Percentiles rank a stretch among this genome's conserved stretches.
Conservation (phyloP, 2,797 vertebrate species). For the Astyanax mexicanus region DNA sequence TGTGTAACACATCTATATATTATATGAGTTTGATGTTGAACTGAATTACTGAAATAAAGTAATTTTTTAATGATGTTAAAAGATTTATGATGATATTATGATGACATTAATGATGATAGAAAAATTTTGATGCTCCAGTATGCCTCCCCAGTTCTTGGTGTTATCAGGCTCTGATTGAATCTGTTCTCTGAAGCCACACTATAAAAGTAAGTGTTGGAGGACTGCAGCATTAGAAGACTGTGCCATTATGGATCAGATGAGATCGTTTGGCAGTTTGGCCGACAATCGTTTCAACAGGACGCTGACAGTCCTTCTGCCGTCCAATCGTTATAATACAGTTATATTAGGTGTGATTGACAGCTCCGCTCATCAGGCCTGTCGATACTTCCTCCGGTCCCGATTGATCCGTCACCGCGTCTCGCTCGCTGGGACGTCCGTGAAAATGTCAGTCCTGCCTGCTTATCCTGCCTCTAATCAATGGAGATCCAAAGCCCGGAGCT, state of each 20-base stretch:
- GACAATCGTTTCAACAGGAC: constrained; percentile 61
- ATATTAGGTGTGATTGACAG: constrained; percentile 33
- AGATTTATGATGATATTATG: too few relatives aligned
- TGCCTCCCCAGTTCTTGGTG: too few relatives aligned
- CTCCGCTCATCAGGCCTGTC: constrained; percentile 36
- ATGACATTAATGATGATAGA: too few relatives aligned
- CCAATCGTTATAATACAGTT: constrained; percentile 19
- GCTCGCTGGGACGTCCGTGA: constrained; percentile 57
- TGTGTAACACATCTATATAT: too few relatives aligned
- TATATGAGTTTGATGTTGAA: too few relatives aligned
- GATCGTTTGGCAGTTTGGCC: constrained; percentile 39
- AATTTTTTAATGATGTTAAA: too few relatives aligned
- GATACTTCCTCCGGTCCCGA: constrained; percentile 48
- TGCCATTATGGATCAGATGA: neutral
- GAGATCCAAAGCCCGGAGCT: constrained; percentile 35
- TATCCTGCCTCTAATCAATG: constrained; percentile 73
- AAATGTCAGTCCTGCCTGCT: constrained; percentile 67
- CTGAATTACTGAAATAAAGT: too few relatives aligned
- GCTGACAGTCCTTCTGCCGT: constrained; percentile 47
- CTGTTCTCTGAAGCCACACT: too few relatives aligned
- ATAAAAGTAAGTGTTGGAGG: neutral
- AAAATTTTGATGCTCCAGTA: too few relatives aligned
- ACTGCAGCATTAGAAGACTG: neutral
- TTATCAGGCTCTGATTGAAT: too few relatives aligned
- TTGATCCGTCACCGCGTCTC: constrained; percentile 38